A percentile compares a stretch with the other conserved stretches of the same genome.
Evolutionary conservation across 2,113 vertebrate species (phyloP).

Genomic region (Pseudorectes ferrugineus): DNA sequence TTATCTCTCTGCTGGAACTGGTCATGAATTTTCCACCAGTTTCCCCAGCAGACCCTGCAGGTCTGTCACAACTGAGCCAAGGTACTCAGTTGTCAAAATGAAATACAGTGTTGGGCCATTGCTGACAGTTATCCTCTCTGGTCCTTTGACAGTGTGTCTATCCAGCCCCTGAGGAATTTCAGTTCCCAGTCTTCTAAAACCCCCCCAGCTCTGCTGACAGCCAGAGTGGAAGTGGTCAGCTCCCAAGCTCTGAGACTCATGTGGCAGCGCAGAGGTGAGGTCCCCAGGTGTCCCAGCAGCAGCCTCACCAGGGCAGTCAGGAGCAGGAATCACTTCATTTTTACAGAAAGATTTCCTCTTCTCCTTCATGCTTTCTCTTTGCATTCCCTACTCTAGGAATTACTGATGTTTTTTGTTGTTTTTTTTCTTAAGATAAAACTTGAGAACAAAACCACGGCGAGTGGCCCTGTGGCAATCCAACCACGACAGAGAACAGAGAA

Average conservation of each 20-base stretch:
- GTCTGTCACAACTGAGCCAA: background rate
- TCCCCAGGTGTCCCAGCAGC: background rate
- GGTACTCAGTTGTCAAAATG: background rate
- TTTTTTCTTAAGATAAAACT: background rate
- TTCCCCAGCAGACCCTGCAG: background rate
- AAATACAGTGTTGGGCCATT: background rate
- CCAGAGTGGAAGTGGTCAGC: background rate
- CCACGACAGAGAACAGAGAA: background rate
- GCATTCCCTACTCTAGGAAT: background rate
- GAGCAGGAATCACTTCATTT: background rate
- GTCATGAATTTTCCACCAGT: background rate
- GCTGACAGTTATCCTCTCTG: background rate
- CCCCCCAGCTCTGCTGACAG: background rate
- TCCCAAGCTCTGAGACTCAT: background rate
- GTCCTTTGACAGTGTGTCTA: background rate
- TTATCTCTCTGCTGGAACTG: background rate
- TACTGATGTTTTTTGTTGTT: too few relatives aligned
- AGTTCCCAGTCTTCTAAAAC: background rate
- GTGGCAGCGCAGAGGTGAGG: background rate
- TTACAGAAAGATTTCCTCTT: background rate
- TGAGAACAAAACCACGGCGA: background rate
- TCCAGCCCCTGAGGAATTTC: background rate
- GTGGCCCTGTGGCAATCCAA: background rate
- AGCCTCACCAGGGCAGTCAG: background rate
- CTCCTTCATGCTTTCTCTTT: background rate